Base-by-base conservation (phyloP, 2,888 invertebrate genomes). In the Opisthograptis luteolata region DNA sequence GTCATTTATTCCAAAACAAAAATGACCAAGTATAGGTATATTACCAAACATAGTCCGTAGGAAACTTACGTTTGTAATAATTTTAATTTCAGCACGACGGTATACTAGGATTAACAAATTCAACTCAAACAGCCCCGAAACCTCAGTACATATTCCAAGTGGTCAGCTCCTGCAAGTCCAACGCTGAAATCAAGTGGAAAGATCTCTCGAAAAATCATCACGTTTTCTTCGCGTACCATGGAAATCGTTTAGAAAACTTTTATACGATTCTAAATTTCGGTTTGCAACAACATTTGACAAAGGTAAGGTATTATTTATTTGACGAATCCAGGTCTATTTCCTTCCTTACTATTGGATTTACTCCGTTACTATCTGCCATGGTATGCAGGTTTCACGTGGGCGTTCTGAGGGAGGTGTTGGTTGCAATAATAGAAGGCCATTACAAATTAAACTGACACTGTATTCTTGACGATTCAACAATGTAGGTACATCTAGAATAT, bases 261-360 rank as follows among this genome's bases (percentile, higher is more conserved):
- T 94, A 96, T 83, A 95, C 96, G 0, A 95, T 96, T 60, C 77
- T 96, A 43, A 93, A 95, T 80, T 93, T 94, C 80, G 96, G 96
- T 2, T 87, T 96, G 39, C 94, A 95, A 60, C 94, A 94, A 63
- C 94, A 94, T 79, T 89, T 95, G n/a, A 80, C 74, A 44, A 81
- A 81, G 73, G 81, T 78, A 58, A 39, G 4, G 2, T 22, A 14
- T 14, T 12, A 0, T 3, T n/a, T 3, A 25, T 20, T 6, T 13
- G 22, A 2, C 24, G 7, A 5, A 6, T 2, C 5, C 10, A 13
- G n/a, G n/a, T n/a, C n/a, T n/a, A n/a, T n/a, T n/a, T n/a, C n/a
- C n/a, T n/a, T n/a, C n/a, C n/a, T n/a, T n/a, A n/a, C n/a, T n/a
- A n/a, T n/a, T n/a, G n/a, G n/a, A n/a, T n/a, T n/a, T n/a, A n/a